These are phyloP conservation scores for Epinephelus malabaricus DNA, from an alignment of 2,797 vertebrate species.

Conservation along the genomic window DNA sequence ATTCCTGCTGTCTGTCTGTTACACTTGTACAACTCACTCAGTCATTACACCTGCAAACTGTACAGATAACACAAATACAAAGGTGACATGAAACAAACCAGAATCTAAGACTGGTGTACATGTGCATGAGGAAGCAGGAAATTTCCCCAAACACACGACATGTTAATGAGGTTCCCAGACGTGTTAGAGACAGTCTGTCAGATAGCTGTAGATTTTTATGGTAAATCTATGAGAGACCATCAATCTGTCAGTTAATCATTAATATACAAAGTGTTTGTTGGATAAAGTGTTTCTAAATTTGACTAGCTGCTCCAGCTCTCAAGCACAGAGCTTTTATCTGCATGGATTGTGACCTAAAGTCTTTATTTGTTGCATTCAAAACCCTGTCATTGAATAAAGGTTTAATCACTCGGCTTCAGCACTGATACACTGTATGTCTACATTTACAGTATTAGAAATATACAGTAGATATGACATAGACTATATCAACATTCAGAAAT, in stretches of 20 bases:
- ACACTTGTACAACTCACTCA: not conserved
- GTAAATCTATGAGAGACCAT: not conserved
- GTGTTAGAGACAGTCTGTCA: not conserved
- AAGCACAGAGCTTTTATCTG: not conserved
- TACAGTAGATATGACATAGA: not conserved
- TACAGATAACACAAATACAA: not conserved
- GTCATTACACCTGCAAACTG: not conserved
- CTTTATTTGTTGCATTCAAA: conserved; percentile 4
- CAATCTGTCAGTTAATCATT: not conserved
- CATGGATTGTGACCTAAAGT: not conserved
- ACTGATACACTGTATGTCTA: not conserved
- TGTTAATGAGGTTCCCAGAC: not conserved
- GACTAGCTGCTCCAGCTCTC: not conserved
- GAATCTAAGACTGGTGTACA: not conserved
- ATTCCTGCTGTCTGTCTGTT: conserved; percentile 4
- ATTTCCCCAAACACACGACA: not conserved
- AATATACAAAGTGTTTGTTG: not conserved
- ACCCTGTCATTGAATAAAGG: not conserved
- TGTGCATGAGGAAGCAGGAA: not conserved
- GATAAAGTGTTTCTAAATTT: not conserved
- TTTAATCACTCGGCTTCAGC: not conserved
- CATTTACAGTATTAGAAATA: not conserved
- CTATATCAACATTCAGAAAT: not conserved
- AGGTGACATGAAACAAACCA: not conserved
- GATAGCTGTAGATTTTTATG: not conserved